Evolutionary conservation across 2,888 invertebrate species (phyloP).

Genomic region (Cerastis leucographa): DNA sequence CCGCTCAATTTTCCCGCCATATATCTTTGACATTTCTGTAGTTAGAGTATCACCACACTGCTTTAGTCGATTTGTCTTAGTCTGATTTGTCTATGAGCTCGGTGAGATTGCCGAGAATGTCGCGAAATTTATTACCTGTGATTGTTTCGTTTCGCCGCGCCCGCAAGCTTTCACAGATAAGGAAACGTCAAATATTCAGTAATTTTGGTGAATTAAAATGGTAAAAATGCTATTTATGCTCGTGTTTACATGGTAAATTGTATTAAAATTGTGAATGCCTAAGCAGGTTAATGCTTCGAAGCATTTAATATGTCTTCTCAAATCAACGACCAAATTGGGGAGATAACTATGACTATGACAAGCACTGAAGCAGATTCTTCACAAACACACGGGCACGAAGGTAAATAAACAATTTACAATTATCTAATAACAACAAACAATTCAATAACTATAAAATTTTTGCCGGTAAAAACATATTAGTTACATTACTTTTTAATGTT

Average conservation of each 20-base stretch:
- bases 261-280: conserved; percentile 27
- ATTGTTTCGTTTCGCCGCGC: conserved; percentile 29
- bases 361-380: conserved; percentile 84
- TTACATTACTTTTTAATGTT: background rate
- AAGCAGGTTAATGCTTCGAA: conserved; percentile 16
- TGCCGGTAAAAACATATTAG: background rate
- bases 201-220: conserved; percentile 17
- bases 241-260: conserved; percentile 26
- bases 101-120: conserved; percentile 17
- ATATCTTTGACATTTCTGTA: conserved; percentile 17
- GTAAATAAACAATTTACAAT: conserved; percentile 80
- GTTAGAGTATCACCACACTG: background rate
- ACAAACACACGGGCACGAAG: conserved; percentile 84
- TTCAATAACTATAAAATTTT: conserved; percentile 18
- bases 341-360: conserved; percentile 83
- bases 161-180: conserved; percentile 45
- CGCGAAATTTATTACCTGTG: conserved; percentile 38
- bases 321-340: conserved; percentile 82
- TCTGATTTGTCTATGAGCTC: background rate
- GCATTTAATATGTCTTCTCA: conserved; percentile 72
- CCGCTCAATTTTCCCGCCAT: conserved; percentile 52
- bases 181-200: conserved; percentile 41
- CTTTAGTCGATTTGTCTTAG: conserved; percentile 23
- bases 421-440: conserved; percentile 65
- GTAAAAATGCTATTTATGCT: conserved; percentile 34